These are phyloP conservation scores for Tinamus major DNA, from an alignment of 2,797 vertebrate genomes.

Conservation along the genomic window DNA sequence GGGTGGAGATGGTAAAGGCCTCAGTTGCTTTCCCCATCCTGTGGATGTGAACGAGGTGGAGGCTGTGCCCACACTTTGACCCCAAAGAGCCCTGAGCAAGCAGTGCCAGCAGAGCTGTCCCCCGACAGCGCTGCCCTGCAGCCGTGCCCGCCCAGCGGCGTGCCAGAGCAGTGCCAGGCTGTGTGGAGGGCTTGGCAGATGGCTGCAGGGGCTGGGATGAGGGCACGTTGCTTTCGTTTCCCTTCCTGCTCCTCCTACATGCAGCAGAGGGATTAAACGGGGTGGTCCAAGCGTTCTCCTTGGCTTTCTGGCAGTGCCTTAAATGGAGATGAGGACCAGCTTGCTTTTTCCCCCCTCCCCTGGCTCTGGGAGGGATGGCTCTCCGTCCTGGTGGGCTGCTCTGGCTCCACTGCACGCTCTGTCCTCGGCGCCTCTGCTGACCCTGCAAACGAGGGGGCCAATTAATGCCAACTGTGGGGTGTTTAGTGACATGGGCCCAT, in stretches of 20 bases:
- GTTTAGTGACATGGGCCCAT: not conserved
- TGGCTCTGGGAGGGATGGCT: not conserved
- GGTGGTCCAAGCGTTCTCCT: not conserved
- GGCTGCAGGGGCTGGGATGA: not conserved
- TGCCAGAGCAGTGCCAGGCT: not conserved
- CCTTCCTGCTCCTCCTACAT: not conserved
- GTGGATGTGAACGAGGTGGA: not conserved
- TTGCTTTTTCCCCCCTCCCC: not conserved
- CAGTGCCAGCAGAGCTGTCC: not conserved
- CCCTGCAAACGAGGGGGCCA: not conserved
- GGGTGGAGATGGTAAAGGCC: too few species aligned
- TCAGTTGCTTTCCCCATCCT: rapidly evolving
- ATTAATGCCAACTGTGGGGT: constrained; percentile 1
- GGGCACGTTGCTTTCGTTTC: not conserved
- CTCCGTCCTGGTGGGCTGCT: not conserved
- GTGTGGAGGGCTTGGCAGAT: not conserved
- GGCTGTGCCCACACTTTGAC: not conserved
- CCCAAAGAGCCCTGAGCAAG: not conserved
- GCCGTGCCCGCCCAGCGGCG: not conserved
- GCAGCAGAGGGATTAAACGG: not conserved
- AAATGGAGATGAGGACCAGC: not conserved
- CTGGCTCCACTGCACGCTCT: not conserved
- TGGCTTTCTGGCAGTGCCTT: constrained; percentile 7
- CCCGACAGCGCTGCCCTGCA: not conserved
- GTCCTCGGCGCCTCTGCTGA: constrained; percentile 18